These are phyloP conservation scores for Drosophila quinaria DNA, from an alignment of 2,888 invertebrate genomes.

Conservation along the genomic window DNA sequence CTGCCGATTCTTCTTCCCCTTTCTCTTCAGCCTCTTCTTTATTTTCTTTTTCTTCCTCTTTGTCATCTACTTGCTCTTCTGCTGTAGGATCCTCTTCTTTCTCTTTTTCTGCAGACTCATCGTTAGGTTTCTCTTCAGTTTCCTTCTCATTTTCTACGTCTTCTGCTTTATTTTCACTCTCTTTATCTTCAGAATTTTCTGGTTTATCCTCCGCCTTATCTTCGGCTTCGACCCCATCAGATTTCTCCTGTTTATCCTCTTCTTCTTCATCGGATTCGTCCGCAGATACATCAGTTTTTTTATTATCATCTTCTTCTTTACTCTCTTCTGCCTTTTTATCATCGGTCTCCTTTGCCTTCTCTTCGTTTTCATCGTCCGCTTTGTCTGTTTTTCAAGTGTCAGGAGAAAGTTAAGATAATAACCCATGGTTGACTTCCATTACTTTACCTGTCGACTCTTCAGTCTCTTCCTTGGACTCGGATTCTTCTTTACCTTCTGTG, in stretches of 20 bases:
- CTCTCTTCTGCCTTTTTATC: constrained; percentile 27
- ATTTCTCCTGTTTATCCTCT: constrained; percentile 17
- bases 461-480: constrained; percentile 49
- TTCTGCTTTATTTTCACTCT: constrained; percentile 15
- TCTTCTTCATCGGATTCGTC: constrained; percentile 24
- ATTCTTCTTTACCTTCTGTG: constrained; percentile 46
- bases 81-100: constrained; percentile 21
- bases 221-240: constrained; percentile 7
- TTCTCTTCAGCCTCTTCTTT: constrained; percentile 19
- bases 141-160: constrained; percentile 17
- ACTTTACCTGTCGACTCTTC: constrained; percentile 61
- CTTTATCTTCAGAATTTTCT: constrained; percentile 16
- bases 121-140: constrained; percentile 11
- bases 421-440: constrained; percentile 7
- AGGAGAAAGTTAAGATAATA: constrained; percentile 35
- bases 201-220: constrained; percentile 21
- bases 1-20: constrained; percentile 1
- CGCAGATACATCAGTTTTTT: constrained; percentile 26
- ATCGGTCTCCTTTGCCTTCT: constrained; percentile 29
- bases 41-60: constrained; percentile 28
- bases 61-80: constrained; percentile 30
- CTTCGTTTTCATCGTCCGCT: constrained; percentile 26
- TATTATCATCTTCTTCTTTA: constrained; percentile 19
- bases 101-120: constrained; percentile 12
- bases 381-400: constrained; percentile 33